Base-by-base conservation (phyloP, 2,888 invertebrate species). In the Phragmatobia fuliginosa region DNA sequence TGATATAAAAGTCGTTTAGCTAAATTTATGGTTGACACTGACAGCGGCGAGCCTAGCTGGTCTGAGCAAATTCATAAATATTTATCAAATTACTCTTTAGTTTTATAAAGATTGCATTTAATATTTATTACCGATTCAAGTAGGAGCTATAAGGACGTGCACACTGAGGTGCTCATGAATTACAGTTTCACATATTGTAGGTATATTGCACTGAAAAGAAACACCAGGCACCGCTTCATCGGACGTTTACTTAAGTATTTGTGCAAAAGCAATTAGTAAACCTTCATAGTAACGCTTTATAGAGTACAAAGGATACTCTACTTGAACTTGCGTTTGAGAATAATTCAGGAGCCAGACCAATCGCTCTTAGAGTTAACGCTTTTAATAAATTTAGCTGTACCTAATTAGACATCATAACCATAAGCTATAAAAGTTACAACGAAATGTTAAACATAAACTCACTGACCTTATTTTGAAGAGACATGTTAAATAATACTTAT, bases 21-120 rank as follows among this genome's bases (percentile, higher is more conserved):
- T 70, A 76, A 85, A 89, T 90, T 91, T 89, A 90, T 87, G 73
- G 83, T 84, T 85, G 87, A 87, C 85, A 88, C 81, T 81, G 76
- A 77, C 79, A 78, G 33, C 28, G 36, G 18, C 7, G 38, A 83
- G 83, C 79, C 68, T 66, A 73, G 67, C n/a, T 36, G 32, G 32
- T 28, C 52, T 69, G 60, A 74, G 81, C 76, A 81, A 85, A 86
- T 85, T 80, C 77, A 87, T 88, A 82, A 86, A 87, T 87, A 69
- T 62, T 66, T 71, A 69, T 68, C 41, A 62, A 71, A 70, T 68
- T 59, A 61, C 38, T 68, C 45, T 38, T 31, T 58, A 11, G 36
- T 67, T 28, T 38, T 28, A 25, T 65, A 62, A n/a, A 38, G 25
- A n/a, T 21, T 31, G 28, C 21, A 36, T 49, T 36, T 33, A 67